Evolutionary conservation across 2,888 invertebrate genomes (phyloP), one percentile per base, ranked within the genome.

Genomic region (Drosophila conformis): DNA sequence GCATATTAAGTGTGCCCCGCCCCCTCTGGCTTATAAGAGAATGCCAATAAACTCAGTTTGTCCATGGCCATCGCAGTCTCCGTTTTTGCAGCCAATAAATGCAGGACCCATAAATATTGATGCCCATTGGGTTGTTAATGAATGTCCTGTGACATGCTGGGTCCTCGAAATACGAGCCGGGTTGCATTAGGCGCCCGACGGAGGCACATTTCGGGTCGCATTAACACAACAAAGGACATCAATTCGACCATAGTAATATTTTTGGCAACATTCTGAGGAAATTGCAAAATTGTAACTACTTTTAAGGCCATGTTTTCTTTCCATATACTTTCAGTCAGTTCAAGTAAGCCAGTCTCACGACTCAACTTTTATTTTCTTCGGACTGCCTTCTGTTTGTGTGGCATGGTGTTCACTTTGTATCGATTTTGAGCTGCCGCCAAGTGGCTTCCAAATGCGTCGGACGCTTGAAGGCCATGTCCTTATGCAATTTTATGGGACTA

Each of bases 391-490:
- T n/a, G 54, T 59, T 27, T 69, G 53, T n/a, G 10, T 64, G 31
- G 49, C 15, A 4, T n/a, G 6, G 49, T 35, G 38, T 46, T 51
- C 51, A 58, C n/a, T 51, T n/a, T 54, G 33, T 79, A 78, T 78
- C 63, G 76, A 78, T 78, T 78, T 76, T 78, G 67, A 79, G 40
- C 40, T 69, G 73, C 66, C 76, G 78, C 78, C 79, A 78, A 79
- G 51, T 61, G 35, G 40, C 38, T 25, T 18, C 49, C 29, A 58
- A 63, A 58, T 70, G 78, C 54, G n/a, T 57, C 42, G 8, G 63
- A 10, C 42, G 69, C 38, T 42, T 38, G 58, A 64, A 72, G 76
- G 76, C 42, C 59, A 48, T 51, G 31, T 15, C 42, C 6, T 35
- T 64, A 25, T 57, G 46, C 51, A 61, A 25, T 7, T 54, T 54